Evolutionary conservation across 1,140 invertebrate genomes (phyloP).

Genomic region (Ips typographus): DNA sequence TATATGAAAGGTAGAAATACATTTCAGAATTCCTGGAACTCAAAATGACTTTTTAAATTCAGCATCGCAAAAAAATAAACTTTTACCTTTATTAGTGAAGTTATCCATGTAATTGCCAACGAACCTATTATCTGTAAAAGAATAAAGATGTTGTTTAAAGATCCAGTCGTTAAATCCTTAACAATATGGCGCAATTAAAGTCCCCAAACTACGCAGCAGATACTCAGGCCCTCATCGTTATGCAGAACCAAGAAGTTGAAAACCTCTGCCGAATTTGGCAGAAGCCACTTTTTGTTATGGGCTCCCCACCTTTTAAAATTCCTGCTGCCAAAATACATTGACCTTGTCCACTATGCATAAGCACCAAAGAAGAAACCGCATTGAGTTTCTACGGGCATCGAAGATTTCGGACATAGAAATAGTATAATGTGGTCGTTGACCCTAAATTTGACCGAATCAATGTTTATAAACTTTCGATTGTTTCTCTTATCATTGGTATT

Average conservation of each 20-base stretch:
- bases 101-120: too few species aligned
- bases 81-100: too few species aligned
- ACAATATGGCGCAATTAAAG: background rate
- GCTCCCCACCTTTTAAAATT: conserved; percentile 33
- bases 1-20: too few species aligned
- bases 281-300: conserved; percentile 34
- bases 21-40: too few species aligned
- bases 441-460: background rate
- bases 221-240: conserved; percentile 23
- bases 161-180: too few species aligned
- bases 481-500: background rate
- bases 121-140: too few species aligned
- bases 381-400: conserved; percentile 14
- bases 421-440: conserved; percentile 26
- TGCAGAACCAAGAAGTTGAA: conserved; percentile 33
- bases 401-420: conserved; percentile 31
- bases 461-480: conserved; percentile 29
- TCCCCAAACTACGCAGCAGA: conserved; percentile 16
- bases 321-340: conserved; percentile 34
- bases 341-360: conserved; percentile 32
- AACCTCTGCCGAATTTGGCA: conserved; percentile 33
- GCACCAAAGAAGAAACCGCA: conserved; percentile 14
- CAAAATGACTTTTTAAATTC: too few species aligned
- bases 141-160: too few species aligned
- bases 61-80: too few species aligned